Base-by-base conservation (phyloP, 2,888 invertebrate species). In the Morpho achilles region DNA sequence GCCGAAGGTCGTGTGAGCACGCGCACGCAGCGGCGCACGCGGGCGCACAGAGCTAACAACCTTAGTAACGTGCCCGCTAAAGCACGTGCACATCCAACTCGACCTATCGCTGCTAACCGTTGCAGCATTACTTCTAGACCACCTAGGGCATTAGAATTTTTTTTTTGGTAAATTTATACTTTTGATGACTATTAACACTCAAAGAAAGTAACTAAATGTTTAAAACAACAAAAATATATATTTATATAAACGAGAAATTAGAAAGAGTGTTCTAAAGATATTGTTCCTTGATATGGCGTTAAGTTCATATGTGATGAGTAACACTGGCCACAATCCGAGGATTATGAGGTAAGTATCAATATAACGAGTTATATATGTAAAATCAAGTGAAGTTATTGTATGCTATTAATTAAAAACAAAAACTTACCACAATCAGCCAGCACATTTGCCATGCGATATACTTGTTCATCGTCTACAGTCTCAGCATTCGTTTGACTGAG, bases 391-490 rank as follows among this genome's bases (percentile, higher is more conserved):
- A 46, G 16, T 16, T 7, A 23, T 47, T 46, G 6, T 8, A 2
- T 43, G 9, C 8, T 10, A 8, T 47, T 40, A 22, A 3, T 47
- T 10, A 10, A 44, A 50, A 22, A 16, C 7, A 39, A 40, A 41
- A 39, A 56, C 80, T 72, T 32, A 89, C 89, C 90, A 60, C 90
- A 90, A 51, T 90, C 90, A 10, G 90, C 90, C 0, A 90, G 78
- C 42, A 90, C 90, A 60, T 89, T 90, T 2, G 90, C 90, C 90
- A 90, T 90, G 47, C 90, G 81, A 80, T 97, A 99, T 0, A 98
- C 95, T 76, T 98, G 97, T 77, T 99, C 99, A 71, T 98, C 97
- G 77, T 99, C 98, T 2, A 98, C 96, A 4, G 94, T 92, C 94
- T 97, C 87, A 92, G 96, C 76, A 95, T 96, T 82, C 84, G 94